These are phyloP conservation scores for Nettapus auritus DNA, from an alignment of 2,113 vertebrate genomes.

Conservation along the genomic window DNA sequence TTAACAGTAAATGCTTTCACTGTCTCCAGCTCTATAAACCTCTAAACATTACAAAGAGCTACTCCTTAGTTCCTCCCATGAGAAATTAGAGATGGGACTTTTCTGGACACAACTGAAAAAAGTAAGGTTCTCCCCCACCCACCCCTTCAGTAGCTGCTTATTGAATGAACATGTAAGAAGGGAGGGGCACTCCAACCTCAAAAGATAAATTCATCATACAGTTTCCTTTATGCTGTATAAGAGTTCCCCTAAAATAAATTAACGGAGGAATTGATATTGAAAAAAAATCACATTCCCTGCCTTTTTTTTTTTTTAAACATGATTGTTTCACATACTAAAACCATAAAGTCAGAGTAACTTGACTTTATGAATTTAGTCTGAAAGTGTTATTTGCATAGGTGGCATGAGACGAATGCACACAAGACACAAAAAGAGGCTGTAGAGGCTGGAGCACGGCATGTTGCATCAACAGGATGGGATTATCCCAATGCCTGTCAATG, in stretches of 20 bases:
- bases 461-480: background rate
- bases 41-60: conserved; percentile 47
- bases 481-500: background rate
- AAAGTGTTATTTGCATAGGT: background rate
- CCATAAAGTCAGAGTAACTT: background rate
- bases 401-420: accelerated
- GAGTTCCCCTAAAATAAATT: background rate
- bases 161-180: background rate
- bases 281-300: background rate
- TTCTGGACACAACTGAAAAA: conserved; percentile 21
- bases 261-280: background rate
- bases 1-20: conserved; percentile 60
- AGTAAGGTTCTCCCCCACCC: background rate
- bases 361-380: background rate
- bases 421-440: background rate
- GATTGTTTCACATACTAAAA: background rate
- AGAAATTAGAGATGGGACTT: conserved; percentile 53
- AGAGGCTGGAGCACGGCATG: background rate
- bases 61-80: conserved; percentile 10
- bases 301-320: background rate
- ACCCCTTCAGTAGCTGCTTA: background rate
- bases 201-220: background rate
- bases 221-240: background rate
- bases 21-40: conserved; percentile 46
- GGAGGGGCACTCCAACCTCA: background rate